Base-by-base conservation (phyloP, 2,888 invertebrate genomes). In the Spilarctia lutea region DNA sequence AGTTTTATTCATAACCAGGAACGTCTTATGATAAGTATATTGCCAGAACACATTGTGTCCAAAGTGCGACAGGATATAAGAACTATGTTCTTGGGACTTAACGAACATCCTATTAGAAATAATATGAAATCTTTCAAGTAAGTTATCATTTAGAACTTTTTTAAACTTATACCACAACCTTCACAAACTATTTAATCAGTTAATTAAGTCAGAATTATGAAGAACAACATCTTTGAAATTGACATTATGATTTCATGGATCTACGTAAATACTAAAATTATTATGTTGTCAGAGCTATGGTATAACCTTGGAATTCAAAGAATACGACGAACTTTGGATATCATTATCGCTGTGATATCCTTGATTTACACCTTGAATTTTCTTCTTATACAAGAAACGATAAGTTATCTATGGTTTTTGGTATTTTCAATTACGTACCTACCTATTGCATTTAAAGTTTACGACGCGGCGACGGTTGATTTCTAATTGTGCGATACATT, bases 31-130 rank as follows among this genome's bases (percentile, higher is more conserved):
- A 94, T 97, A 71, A 98, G 98, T 86, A 98, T 99, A 79, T 96
- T 99, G 42, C 99, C 99, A 0, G 97, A 97, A 72, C 98, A 99
- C 87, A 97, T 99, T 72, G 98, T 98, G 8, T 96, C 96, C 18
- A 94, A 96, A 85, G 95, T 97, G 42, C 94, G 96, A 73, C 95
- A 96, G 77, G 97, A 97, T 78, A 96, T 97, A 16, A 92, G 96
- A 73, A 92, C 93, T 39, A 96, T 97, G 89, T 96, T 97, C 71
- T 88, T 96, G 79, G 95, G 96, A 24, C 91, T 96, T 48, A 96
- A 96, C 77, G 88, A 92, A 10, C 94, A 91, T 11, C 91, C 90
- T 2, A 86, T 92, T 63, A 92, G 90, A 52, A 89, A 92, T 71
- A 91, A 90, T 35, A 92, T 94, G 87, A 93, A 88, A 84, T 92